Evolutionary conservation across 2,888 invertebrate species (phyloP), one percentile per base, ranked within the genome.

Genomic region (Cheilosia impressa): DNA sequence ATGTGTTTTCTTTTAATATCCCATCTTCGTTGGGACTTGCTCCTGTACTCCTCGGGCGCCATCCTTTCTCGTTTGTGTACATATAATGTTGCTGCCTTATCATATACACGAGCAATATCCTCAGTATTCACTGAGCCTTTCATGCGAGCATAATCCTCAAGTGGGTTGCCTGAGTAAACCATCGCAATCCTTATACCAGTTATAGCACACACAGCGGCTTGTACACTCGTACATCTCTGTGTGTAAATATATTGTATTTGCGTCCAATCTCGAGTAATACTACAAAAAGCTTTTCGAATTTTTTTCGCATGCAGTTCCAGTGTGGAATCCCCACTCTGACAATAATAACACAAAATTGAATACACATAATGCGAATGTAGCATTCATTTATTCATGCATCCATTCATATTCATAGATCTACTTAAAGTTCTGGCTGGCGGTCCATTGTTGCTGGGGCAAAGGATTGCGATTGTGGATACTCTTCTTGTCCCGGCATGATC

Each of bases 371-470:
- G 62, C 60, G 60, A 68, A 77, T 62, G 68, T 69, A 65, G 60
- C 60, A 68, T 69, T 77, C 53, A 68, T 68, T 60, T 77, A 77
- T 77, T 69, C 77, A 77, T 69, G 68, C 68, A 69, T 69, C 60
- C 69, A 68, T 77, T 77, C 77, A 68, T 62, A 77, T 69, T 77
- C 62, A 77, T 77, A 60, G 68, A 77, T 77, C 60, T 60, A 77
- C 68, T 76, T 66, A 60, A 60, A 60, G 68, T 60, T 57, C 47
- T 65, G 47, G 38, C 13, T 13, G 38, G 17, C 68, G 52, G 52
- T 24, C 17, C 22, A 31, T 57, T 69, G 57, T 57, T 57, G 57
- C n/a, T 45, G 57, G 45, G 53, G 15, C 19, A 15, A 34, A 10
- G 69, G 34, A 57, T 57, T 53, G 34, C 57, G 15, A 10, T 45